Percentiles rank a stretch among this genome's conserved stretches.
Evolutionary conservation across 1,140 invertebrate genomes (phyloP).

Genomic region (Cepaea nemoralis): DNA sequence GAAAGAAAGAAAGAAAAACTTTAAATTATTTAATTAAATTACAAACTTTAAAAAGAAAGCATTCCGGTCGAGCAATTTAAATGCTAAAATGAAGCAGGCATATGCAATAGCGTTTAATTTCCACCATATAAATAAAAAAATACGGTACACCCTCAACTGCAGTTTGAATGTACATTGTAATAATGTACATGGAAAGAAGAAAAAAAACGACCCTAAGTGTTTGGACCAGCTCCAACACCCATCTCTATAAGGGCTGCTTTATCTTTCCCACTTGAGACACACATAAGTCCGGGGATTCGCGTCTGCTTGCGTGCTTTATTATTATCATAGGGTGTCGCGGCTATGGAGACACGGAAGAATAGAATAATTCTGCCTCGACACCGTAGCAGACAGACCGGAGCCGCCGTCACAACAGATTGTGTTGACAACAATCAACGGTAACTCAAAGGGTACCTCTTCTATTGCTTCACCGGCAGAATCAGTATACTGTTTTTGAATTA

Average conservation of each 20-base stretch:
- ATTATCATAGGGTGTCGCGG: background rate
- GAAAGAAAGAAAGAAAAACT: too few species aligned
- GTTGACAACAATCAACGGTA: background rate
- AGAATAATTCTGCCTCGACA: slow-evolving; percentile 11
- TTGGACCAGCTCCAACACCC: background rate
- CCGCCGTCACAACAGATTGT: slow-evolving; percentile 8
- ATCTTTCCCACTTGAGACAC: background rate
- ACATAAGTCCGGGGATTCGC: background rate
- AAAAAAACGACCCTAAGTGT: background rate
- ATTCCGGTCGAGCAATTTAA: too few species aligned
- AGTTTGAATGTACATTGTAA: background rate
- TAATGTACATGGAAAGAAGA: background rate
- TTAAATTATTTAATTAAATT: too few species aligned
- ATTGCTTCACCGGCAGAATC: background rate
- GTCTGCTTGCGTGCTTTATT: slow-evolving; percentile 12
- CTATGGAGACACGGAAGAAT: slow-evolving; percentile 6
- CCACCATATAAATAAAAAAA: background rate
- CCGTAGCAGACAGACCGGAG: slow-evolving; percentile 10
- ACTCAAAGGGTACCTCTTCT: background rate
- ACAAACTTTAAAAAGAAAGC: too few species aligned
- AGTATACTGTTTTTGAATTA: background rate
- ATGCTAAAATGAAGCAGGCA: background rate
- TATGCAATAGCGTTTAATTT: background rate
- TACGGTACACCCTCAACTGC: background rate
- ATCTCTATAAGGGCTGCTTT: background rate